Conservation (phyloP, 2,888 invertebrate genomes). For the Nebria salina region DNA sequence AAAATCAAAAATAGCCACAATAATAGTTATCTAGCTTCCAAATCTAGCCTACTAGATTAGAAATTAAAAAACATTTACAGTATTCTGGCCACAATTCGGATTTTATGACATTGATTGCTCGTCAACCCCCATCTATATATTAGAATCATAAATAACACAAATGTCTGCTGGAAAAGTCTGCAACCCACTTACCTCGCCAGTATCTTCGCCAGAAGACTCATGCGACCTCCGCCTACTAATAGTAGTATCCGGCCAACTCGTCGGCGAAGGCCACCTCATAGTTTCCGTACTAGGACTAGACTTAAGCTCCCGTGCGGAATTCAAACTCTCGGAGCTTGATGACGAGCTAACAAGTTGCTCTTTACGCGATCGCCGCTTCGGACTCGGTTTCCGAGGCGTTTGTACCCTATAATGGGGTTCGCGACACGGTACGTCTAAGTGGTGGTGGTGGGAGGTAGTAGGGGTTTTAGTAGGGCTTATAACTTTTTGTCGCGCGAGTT, state of each 20-base stretch:
- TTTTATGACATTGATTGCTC: background rate
- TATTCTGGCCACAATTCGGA: background rate
- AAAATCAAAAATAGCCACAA: background rate
- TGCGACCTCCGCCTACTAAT: constrained; percentile 54
- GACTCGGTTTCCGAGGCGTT: constrained; percentile 66
- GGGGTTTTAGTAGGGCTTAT: constrained; percentile 66
- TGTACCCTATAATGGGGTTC: constrained; percentile 58
- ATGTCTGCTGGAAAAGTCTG: no score
- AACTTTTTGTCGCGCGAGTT: constrained; percentile 64
- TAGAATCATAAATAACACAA: background rate
- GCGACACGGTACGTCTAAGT: constrained; percentile 71
- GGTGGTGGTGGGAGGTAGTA: constrained; percentile 59
- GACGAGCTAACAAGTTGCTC: constrained; percentile 68
- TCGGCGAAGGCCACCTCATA: constrained; percentile 59
- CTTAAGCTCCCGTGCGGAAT: constrained; percentile 63
- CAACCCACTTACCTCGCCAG: constrained; percentile 62
- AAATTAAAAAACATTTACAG: background rate
- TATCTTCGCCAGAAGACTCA: constrained; percentile 64
- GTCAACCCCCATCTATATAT: background rate
- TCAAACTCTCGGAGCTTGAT: constrained; percentile 70
- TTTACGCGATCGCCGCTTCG: constrained; percentile 67
- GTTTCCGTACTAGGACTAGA: constrained; percentile 63
- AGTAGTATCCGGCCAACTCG: constrained; percentile 29
- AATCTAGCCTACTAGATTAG: background rate
- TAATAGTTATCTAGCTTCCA: background rate